Evolutionary conservation across 1,140 invertebrate species (phyloP), one percentile per base, ranked within the genome.

Genomic region (Periplaneta americana): DNA sequence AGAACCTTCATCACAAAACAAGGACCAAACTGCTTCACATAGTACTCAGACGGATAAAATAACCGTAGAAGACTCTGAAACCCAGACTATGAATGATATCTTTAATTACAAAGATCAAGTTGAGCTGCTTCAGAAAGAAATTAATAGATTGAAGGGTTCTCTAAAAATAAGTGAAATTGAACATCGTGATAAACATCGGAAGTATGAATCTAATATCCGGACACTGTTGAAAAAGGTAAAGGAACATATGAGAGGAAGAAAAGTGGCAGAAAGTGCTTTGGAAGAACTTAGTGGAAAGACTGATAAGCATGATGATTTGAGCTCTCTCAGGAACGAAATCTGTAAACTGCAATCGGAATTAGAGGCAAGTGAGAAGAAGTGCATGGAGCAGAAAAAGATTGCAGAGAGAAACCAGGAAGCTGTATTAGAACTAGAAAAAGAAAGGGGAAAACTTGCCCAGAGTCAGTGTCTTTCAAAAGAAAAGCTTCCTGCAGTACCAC

Each of bases 381-480:
- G 75, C 31, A 79, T 84, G 75, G 78, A 80, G 78, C 78, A 86
- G 48, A 79, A 79, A 32, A 34, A 77, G 15, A 83, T 57, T 48
- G 37, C 81, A 22, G 80, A 85, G 66, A 82, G 84, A 74, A 87
- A 84, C 82, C 84, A 86, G 80, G 81, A 86, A 37, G 82, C 87
- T 34, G 82, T 85, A 9, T 79, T 90, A 32, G 87, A 89, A 35
- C 82, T 89, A 36, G 89, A 89, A 80, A 88, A 86, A 83, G 88
- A 89, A 82, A 86, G 85, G 74, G 89, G 89, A 36, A 85, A 87
- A 84, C 83, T 89, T n/a, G 48, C 22, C 5, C 48, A 66, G 48
- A 66, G 48, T 66, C 28, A n/a, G 22, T 8, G 48, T 28, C 22
- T 66, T 66, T 66, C 48, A n/a, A 66, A 28, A n/a, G 85, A 78